Evolutionary conservation across 2,797 vertebrate species (phyloP).

Genomic region (Dromococcyx pavoninus): DNA sequence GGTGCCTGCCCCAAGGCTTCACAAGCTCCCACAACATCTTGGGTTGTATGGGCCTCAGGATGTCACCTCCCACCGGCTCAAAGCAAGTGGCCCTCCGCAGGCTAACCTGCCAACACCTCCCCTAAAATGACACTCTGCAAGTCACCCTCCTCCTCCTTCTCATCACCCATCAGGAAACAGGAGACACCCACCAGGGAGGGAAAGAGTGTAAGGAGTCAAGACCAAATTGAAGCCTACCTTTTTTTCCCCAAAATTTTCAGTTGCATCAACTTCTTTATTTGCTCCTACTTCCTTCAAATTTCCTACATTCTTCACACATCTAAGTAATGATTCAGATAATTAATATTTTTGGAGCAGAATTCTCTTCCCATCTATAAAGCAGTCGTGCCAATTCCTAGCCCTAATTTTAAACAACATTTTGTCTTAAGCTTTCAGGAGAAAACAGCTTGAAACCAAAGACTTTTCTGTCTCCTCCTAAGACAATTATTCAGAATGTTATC

Average conservation of each 20-base stretch:
- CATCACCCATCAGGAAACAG: neutral
- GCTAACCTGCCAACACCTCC: neutral
- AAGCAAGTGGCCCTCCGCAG: neutral
- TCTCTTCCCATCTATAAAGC: neutral
- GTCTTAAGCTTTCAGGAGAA: neutral
- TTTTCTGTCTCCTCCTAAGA: neutral
- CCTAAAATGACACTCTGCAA: neutral
- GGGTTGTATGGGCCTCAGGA: neutral
- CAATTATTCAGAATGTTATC: constrained; percentile 21
- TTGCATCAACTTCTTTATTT: neutral
- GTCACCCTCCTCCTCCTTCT: neutral
- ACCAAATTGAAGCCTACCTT: neutral
- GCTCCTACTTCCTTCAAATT: neutral
- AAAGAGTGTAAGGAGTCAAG: neutral
- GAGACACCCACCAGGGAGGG: neutral
- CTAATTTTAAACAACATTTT: constrained; percentile 35
- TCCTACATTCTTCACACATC: neutral
- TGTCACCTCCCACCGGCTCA: neutral
- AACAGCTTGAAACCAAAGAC: constrained; percentile 17
- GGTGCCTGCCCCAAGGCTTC: neutral
- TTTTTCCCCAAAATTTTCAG: neutral
- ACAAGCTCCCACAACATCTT: neutral
- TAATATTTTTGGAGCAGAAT: constrained; percentile 14
- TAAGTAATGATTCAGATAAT: constrained; percentile 31
- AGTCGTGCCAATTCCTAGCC: neutral